Conservation (phyloP, 2,888 invertebrate genomes). For the Protonemura montana region DNA sequence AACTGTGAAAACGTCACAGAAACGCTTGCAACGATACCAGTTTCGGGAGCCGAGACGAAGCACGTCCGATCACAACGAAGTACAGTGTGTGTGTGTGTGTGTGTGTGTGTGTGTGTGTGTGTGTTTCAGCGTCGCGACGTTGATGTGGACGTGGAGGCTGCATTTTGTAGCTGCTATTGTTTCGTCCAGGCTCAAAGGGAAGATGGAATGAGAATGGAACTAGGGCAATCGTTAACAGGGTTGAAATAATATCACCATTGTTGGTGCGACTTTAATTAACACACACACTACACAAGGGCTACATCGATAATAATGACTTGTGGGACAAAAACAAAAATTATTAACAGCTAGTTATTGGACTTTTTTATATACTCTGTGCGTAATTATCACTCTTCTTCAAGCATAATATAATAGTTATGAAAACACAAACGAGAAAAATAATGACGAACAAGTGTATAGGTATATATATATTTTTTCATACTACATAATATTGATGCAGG, state of each 20-base stretch:
- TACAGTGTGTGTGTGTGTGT: neutral
- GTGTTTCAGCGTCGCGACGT: neutral
- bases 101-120: neutral
- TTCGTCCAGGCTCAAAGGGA: neutral
- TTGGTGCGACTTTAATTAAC: slow-evolving; percentile 15
- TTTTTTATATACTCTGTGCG: neutral
- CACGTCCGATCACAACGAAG: too few relatives aligned
- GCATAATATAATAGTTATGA: neutral
- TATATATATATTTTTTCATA: neutral
- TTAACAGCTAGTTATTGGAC: slow-evolving; percentile 30
- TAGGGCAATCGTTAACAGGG: slow-evolving; percentile 8
- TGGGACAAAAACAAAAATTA: slow-evolving; percentile 22
- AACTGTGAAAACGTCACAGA: too few relatives aligned
- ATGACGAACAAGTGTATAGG: neutral
- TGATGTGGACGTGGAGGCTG: neutral
- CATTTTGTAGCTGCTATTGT: neutral
- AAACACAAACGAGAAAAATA: neutral
- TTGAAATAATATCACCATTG: slow-evolving; percentile 22
- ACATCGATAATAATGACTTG: slow-evolving; percentile 29
- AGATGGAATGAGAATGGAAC: neutral
- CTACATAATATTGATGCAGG: neutral
- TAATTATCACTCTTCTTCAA: slow-evolving; percentile 14
- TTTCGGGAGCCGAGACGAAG: too few relatives aligned
- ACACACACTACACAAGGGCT: neutral
- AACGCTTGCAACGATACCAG: too few relatives aligned